phyloP scores from a whole-genome alignment of 2,888 invertebrate genomes.

The Sycophila texana region DNA sequence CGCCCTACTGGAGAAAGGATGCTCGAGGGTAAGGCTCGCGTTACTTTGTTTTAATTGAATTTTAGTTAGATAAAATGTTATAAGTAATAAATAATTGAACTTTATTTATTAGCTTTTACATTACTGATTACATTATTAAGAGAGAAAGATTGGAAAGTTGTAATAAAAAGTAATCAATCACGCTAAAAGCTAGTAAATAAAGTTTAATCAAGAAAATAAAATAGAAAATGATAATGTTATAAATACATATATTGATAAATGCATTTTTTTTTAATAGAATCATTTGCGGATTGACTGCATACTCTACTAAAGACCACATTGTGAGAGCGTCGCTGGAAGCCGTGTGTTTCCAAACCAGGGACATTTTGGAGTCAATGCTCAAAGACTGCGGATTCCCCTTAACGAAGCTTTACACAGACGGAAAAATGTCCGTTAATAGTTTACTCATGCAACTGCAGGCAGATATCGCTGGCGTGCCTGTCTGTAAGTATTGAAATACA shows the following conservation, averaged over 20 bases:
- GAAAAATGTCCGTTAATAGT: slow-evolving; percentile 92
- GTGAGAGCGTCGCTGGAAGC: slow-evolving; percentile 96
- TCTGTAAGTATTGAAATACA: slow-evolving; percentile 80
- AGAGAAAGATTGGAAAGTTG: no score
- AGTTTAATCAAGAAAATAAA: no score
- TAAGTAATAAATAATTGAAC: neutral
- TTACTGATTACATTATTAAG: no score
- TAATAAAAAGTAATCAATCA: no score
- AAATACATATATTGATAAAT: neutral
- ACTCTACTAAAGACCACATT: slow-evolving; percentile 94
- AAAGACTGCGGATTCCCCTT: slow-evolving; percentile 92
- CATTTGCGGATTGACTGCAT: slow-evolving; percentile 95
- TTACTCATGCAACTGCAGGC: slow-evolving; percentile 97
- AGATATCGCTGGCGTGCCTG: slow-evolving; percentile 93
- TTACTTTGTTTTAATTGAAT: slow-evolving; percentile 43
- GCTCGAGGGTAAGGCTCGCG: slow-evolving; percentile 85
- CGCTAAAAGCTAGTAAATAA: no score
- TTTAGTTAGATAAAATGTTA: neutral
- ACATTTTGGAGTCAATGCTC: slow-evolving; percentile 95
- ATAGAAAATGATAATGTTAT: no score
- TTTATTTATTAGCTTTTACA: no score
- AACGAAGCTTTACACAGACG: slow-evolving; percentile 92
- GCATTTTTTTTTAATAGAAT: slow-evolving; percentile 78
- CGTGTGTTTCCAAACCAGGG: slow-evolving; percentile 96
- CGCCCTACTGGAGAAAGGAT: slow-evolving; percentile 98